Percentiles rank a stretch among this genome's conserved stretches.
Evolutionary conservation across 2,797 vertebrate species (phyloP).

Genomic region (Ciconia nigra): DNA sequence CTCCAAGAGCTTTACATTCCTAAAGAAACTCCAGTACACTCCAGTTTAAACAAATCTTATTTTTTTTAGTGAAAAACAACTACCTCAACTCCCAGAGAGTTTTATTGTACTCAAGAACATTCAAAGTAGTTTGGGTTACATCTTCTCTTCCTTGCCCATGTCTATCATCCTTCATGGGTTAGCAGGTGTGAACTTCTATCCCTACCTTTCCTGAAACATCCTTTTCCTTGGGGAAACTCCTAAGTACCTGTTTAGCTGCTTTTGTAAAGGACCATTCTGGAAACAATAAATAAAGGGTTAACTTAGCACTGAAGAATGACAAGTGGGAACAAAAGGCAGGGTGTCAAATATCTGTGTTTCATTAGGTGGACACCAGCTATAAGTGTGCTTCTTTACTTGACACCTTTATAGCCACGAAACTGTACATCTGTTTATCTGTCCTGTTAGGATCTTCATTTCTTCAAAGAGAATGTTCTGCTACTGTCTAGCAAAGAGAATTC

Average conservation of each 20-base stretch:
- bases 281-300: not conserved
- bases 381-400: constrained; percentile 13
- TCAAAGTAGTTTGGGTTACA: not conserved
- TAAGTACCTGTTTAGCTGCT: not conserved
- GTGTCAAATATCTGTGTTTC: not conserved
- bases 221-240: not conserved
- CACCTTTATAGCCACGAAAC: constrained; percentile 6
- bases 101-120: not conserved
- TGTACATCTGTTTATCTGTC: not conserved
- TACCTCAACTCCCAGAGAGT: not conserved
- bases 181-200: not conserved
- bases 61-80: not conserved
- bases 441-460: not conserved
- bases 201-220: not conserved
- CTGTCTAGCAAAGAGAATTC: constrained; percentile 17
- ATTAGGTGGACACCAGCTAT: not conserved
- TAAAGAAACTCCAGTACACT: not conserved
- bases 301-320: constrained; percentile 18
- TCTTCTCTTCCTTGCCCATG: not conserved
- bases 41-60: not conserved
- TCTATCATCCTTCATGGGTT: not conserved
- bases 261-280: not conserved
- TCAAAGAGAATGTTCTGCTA: not conserved
- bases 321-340: not conserved
- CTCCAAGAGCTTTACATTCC: not conserved